phyloP scores from a whole-genome alignment of 2,113 vertebrate genomes.

The Paramormyrops kingsleyae region DNA sequence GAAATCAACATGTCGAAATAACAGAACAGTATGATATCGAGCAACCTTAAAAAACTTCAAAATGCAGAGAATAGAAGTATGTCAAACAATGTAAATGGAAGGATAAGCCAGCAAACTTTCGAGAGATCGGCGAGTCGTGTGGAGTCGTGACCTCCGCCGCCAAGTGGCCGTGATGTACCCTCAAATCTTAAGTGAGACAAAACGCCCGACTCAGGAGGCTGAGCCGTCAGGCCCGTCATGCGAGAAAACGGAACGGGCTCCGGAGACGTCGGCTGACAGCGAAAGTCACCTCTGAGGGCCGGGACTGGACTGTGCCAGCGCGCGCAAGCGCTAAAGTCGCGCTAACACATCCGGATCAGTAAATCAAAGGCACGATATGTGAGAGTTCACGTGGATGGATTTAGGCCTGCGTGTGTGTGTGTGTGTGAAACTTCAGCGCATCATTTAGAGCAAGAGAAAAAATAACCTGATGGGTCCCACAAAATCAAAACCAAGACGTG shows the following conservation, averaged over 20 bases:
- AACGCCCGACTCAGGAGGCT: slow-evolving; percentile 25
- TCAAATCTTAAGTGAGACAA: neutral
- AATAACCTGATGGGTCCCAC: slow-evolving; percentile 31
- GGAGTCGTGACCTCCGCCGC: slow-evolving; percentile 36
- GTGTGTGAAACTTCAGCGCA: neutral
- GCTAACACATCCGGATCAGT: neutral
- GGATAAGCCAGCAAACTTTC: slow-evolving; percentile 35
- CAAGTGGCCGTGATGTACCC: neutral
- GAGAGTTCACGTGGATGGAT: neutral
- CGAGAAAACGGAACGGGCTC: neutral
- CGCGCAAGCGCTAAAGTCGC: neutral
- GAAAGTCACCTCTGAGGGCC: neutral
- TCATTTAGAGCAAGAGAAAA: slow-evolving; percentile 23
- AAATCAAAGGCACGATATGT: slow-evolving; percentile 3
- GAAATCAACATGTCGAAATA: slow-evolving; percentile 49
- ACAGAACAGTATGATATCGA: slow-evolving; percentile 44
- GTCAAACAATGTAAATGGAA: slow-evolving; percentile 36
- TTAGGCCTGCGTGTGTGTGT: neutral
- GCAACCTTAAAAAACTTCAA: slow-evolving; percentile 41
- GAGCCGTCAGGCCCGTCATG: slow-evolving; percentile 27
- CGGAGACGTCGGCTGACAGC: neutral
- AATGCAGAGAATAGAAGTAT: slow-evolving; percentile 38
- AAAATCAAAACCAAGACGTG: slow-evolving; percentile 55
- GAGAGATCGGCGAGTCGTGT: slow-evolving; percentile 43
- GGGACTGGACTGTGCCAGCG: neutral